Base-by-base conservation (phyloP, 2,797 vertebrate species). In the Denticeps clupeoides region DNA sequence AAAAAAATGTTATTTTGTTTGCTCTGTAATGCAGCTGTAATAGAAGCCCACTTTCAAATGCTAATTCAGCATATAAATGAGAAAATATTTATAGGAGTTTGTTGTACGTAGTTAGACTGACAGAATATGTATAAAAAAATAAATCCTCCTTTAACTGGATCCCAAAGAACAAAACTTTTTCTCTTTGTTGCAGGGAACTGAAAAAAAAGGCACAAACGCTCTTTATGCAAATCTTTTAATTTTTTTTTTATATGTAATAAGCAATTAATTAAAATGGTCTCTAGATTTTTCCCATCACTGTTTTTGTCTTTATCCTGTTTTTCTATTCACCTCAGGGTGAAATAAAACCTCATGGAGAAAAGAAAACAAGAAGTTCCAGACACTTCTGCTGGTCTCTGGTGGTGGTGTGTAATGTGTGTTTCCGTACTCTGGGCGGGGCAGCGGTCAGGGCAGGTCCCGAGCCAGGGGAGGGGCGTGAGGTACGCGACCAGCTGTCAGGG, bases 81-180 rank as follows among this genome's bases (percentile, higher is more conserved):
- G 72, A 80, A 73, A 70, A 71, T 82, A 86, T 87, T 85, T 85
- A 85, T 85, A 83, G 82, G 73, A 82, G 69, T 81, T 75, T 75
- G 76, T 79, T 73, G 78, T 81, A 78, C 72, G 79, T 84, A 79
- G 77, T 51, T 82, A 78, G 74, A 80, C 77, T 77, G 79, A 83
- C 68, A 74, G 77, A 81, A 81, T 74, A 77, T 71, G 71, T 72
- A 77, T 77, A 79, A 82, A 83, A 80, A 71, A 67, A 75, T 81
- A 80, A 82, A 82, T 80, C 76, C 78, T 76, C 79, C 80, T 78
- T 69, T 70, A 72, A 65, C 82, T 61, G 68, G 75, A 84, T 80
- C 75, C 83, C 82, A 85, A 87, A 85, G 83, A 87, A 79, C 72
- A 77, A 74, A 60, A 80, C 69, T 78, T 82, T 78, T 78, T 78